Conservation (phyloP, 2,888 invertebrate species). For the Papilio gigon region DNA sequence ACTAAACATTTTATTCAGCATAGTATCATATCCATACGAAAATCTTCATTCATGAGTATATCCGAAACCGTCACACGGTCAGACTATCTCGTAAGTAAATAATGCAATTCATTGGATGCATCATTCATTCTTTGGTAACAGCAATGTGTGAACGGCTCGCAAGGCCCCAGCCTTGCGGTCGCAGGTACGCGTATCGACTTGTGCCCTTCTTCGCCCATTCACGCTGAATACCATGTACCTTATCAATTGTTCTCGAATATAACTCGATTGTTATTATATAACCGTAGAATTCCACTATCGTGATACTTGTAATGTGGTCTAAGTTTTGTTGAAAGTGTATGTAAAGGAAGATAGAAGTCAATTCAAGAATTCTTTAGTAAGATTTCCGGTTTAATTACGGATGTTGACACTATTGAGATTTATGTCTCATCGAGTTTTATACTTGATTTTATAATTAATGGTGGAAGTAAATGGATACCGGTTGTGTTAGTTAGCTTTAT, state of each 20-base stretch:
- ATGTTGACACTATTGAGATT: slow-evolving; percentile 9
- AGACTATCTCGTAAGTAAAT: slow-evolving; percentile 1
- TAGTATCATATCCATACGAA: not conserved
- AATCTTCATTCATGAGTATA: not conserved
- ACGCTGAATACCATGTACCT: slow-evolving; percentile 12
- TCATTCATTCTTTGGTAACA: slow-evolving; percentile 31
- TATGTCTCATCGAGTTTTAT: not conserved
- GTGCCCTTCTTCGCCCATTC: slow-evolving; percentile 38
- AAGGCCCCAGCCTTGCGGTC: slow-evolving; percentile 27
- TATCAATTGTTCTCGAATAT: slow-evolving; percentile 33
- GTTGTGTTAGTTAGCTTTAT: not conserved
- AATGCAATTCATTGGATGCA: slow-evolving; percentile 10
- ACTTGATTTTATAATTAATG: slow-evolving; percentile 14
- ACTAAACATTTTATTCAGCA: not conserved
- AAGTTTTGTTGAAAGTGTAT: not conserved
- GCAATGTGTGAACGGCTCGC: slow-evolving; percentile 27
- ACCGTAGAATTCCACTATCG: not conserved
- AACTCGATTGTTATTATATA: slow-evolving; percentile 24
- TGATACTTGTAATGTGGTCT: not conserved
- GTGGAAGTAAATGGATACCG: slow-evolving; percentile 10
- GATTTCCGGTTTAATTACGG: slow-evolving; percentile 20
- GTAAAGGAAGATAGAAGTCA: not conserved
- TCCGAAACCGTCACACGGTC: not conserved
- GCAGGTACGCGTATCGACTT: slow-evolving; percentile 17
- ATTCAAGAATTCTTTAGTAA: not conserved